These are phyloP conservation scores for Scaptomyza cyrtandrae DNA, from an alignment of 2,888 invertebrate species.

Conservation along the genomic window DNA sequence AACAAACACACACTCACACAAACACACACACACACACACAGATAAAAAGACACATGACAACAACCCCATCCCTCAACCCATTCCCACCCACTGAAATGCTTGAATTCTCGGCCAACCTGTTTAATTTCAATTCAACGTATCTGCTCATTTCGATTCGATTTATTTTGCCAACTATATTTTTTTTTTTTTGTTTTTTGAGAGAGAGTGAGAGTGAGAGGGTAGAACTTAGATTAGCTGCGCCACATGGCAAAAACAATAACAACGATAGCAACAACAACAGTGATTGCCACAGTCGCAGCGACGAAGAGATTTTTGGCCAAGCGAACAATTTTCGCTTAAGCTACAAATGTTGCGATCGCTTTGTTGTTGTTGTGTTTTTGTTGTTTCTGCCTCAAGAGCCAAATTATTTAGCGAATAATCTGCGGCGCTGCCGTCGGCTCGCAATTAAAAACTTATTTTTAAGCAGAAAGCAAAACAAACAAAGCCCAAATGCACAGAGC, in stretches of 20 bases:
- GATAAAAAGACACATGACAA: conserved; percentile 18
- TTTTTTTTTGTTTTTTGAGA: not conserved
- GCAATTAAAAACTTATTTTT: conserved; percentile 79
- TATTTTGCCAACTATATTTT: conserved; percentile 67
- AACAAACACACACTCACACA: conserved; percentile 70
- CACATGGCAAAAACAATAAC: conserved; percentile 39
- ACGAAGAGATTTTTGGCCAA: conserved; percentile 49
- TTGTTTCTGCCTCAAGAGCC: conserved; percentile 61
- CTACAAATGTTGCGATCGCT: conserved; percentile 55
- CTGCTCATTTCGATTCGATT: conserved; percentile 73
- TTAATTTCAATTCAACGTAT: conserved; percentile 78
- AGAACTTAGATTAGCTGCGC: conserved; percentile 54
- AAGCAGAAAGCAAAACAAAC: conserved; percentile 64
- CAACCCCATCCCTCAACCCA: not conserved
- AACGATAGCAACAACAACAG: conserved; percentile 1
- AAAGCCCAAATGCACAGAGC: conserved; percentile 22
- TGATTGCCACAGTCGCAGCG: conserved; percentile 23
- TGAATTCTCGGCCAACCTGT: conserved; percentile 74
- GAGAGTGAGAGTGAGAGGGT: not conserved
- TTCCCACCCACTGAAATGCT: conserved; percentile 17
- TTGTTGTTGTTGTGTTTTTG: not conserved
- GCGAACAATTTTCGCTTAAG: conserved; percentile 60
- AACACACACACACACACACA: conserved; percentile 72
- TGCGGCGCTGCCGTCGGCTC: conserved; percentile 62
- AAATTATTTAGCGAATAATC: conserved; percentile 84